Evolutionary conservation across 2,888 invertebrate species (phyloP).

Genomic region (Operophtera brumata): DNA sequence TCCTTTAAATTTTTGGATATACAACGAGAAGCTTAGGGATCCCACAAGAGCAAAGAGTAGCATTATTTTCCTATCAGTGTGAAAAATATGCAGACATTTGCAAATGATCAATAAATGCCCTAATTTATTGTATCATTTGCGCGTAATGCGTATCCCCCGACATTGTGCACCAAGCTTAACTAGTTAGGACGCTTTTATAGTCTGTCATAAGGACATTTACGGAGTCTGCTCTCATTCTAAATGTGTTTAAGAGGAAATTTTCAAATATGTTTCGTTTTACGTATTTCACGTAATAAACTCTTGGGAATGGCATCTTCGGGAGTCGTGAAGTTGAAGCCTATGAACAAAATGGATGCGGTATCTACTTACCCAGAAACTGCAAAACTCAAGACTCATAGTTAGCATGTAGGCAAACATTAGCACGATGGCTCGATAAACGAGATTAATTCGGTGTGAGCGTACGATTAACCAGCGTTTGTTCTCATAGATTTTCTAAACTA

Average conservation of each 20-base stretch:
- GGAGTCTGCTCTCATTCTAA: constrained; percentile 41
- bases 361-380: too few species aligned
- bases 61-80: constrained; percentile 3
- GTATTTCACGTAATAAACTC: constrained; percentile 63
- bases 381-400: too few species aligned
- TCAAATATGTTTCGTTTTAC: constrained; percentile 57
- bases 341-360: background rate
- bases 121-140: constrained; percentile 26
- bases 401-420: too few species aligned
- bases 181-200: constrained; percentile 43
- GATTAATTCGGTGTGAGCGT: too few species aligned
- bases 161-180: constrained; percentile 38
- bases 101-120: constrained; percentile 26
- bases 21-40: too few species aligned
- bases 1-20: too few species aligned
- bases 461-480: too few species aligned
- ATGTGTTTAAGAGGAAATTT: constrained; percentile 47
- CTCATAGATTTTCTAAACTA: too few species aligned
- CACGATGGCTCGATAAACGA: too few species aligned
- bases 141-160: constrained; percentile 13
- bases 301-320: constrained; percentile 51
- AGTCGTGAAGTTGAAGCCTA: background rate
- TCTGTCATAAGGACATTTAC: constrained; percentile 52
- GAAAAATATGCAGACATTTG: constrained; percentile 9
- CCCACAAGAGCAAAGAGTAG: background rate